phyloP scores from a whole-genome alignment of 2,113 vertebrate genomes.

The Anseranas semipalmata region DNA sequence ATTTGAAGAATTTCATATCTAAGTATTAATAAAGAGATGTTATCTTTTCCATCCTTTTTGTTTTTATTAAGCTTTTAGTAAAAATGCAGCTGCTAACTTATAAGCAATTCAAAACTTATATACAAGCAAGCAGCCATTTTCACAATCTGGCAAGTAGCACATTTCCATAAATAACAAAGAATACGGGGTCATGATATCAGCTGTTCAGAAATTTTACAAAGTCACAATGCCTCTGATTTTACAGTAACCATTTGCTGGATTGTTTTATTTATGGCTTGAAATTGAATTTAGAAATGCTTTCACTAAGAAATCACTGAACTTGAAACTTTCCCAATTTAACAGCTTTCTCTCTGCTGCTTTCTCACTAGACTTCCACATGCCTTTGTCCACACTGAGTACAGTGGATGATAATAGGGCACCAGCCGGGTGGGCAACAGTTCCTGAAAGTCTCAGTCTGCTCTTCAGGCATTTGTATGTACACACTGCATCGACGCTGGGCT shows the following conservation, averaged over 20 bases:
- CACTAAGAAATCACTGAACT: background rate
- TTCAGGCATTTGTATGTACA: background rate
- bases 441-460: background rate
- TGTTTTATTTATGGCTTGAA: constrained; percentile 6
- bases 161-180: constrained; percentile 56
- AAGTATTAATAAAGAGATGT: background rate
- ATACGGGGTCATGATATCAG: constrained; percentile 7
- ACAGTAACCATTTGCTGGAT: background rate
- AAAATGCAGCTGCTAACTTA: constrained; percentile 6
- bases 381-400: background rate
- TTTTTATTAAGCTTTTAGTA: background rate
- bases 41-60: background rate
- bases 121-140: constrained; percentile 15
- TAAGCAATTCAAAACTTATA: background rate
- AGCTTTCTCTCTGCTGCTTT: background rate
- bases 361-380: background rate
- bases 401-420: background rate
- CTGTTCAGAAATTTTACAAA: constrained; percentile 4
- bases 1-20: background rate
- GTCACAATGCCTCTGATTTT: constrained; percentile 6
- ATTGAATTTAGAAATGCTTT: constrained; percentile 13
- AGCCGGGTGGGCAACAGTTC: background rate
- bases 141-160: constrained; percentile 12
- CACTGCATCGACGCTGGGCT: background rate
- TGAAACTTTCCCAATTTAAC: background rate